phyloP scores from a whole-genome alignment of 2,888 invertebrate species.

The Nymphalis polychloros region DNA sequence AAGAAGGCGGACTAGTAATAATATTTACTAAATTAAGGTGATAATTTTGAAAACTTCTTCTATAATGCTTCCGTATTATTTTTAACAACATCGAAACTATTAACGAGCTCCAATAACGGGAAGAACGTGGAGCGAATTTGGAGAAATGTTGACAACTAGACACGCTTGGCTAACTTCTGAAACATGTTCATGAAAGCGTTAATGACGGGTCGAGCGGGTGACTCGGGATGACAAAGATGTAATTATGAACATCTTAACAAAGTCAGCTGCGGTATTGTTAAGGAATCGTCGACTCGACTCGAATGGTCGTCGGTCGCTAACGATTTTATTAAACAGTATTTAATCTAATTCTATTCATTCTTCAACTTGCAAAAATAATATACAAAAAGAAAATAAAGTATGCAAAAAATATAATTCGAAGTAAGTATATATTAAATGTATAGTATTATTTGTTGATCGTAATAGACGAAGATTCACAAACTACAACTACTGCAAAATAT shows the following conservation, averaged over 20 bases:
- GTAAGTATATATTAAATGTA: too few relatives aligned
- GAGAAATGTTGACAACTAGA: conserved; percentile 2
- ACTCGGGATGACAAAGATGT: conserved; percentile 12
- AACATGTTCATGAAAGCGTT: background rate
- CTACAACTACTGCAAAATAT: too few relatives aligned
- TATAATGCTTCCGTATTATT: too few relatives aligned
- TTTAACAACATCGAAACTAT: background rate
- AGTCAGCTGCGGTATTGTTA: conserved; percentile 8
- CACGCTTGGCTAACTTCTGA: conserved; percentile 10
- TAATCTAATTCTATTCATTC: background rate
- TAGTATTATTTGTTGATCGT: too few relatives aligned
- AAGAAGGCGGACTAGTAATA: too few relatives aligned
- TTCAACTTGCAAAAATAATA: too few relatives aligned
- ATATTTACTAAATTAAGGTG: too few relatives aligned
- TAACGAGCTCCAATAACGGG: background rate
- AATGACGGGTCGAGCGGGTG: background rate
- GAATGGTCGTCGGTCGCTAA: background rate
- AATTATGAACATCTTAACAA: conserved; percentile 14
- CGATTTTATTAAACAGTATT: background rate
- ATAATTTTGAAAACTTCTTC: too few relatives aligned
- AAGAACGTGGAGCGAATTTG: background rate
- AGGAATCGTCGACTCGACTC: background rate
- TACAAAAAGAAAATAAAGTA: too few relatives aligned
- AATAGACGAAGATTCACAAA: too few relatives aligned
- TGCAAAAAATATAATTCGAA: too few relatives aligned